These are phyloP conservation scores for Dryocosmus kuriphilus DNA, from an alignment of 2,888 invertebrate genomes.

Conservation along the genomic window DNA sequence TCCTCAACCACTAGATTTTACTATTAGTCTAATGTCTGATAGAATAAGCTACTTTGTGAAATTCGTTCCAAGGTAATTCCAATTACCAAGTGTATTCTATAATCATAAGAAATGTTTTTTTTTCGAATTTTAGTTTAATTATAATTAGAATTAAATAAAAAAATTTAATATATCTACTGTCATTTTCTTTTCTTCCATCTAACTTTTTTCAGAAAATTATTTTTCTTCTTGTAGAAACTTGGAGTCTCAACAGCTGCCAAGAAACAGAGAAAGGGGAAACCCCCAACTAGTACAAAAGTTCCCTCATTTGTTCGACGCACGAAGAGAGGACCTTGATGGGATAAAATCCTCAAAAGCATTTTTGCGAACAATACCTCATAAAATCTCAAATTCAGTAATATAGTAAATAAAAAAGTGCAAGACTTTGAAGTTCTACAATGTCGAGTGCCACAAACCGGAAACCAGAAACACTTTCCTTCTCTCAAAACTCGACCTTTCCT, in stretches of 20 bases:
- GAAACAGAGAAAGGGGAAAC: constrained; percentile 8
- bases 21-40: background rate
- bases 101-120: background rate
- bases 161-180: too few relatives aligned
- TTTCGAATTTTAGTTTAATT: too few relatives aligned
- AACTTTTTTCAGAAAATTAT: constrained; percentile 1
- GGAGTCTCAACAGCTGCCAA: constrained; percentile 23
- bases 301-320: constrained; percentile 46
- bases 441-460: constrained; percentile 11
- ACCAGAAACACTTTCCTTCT: constrained; percentile 21
- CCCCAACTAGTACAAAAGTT: constrained; percentile 43
- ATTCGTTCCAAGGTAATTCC: background rate
- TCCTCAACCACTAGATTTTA: background rate
- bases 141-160: too few relatives aligned
- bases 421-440: background rate
- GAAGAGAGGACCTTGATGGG: background rate
- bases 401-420: background rate
- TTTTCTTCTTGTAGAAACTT: background rate
- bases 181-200: background rate
- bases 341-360: constrained; percentile 19
- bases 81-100: background rate
- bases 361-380: constrained; percentile 35
- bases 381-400: constrained; percentile 33
- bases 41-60: background rate
- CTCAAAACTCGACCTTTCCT: constrained; percentile 19